Conservation (phyloP, 2,113 vertebrate species). For the Lamprologus ornatipinnis region DNA sequence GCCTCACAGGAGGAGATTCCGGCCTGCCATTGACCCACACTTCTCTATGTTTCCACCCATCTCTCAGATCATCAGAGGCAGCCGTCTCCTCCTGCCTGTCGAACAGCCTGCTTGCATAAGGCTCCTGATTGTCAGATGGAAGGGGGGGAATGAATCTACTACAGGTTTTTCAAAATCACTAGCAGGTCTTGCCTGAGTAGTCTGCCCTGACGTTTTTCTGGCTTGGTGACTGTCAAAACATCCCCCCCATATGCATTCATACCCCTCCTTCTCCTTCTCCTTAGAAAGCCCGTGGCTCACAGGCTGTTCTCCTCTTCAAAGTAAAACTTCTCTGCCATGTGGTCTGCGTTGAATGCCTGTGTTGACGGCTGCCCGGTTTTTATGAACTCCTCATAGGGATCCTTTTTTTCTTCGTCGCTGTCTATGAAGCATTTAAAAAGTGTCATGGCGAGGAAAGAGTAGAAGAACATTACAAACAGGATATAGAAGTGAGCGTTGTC, state of each 20-base stretch:
- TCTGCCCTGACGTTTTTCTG: conserved; percentile 53
- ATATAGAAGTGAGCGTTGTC: conserved; percentile 88
- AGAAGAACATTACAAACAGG: conserved; percentile 89
- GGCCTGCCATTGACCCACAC: conserved; percentile 64
- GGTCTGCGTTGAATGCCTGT: conserved; percentile 72
- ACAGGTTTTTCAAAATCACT: conserved; percentile 57
- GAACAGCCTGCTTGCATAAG: conserved; percentile 30
- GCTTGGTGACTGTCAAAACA: conserved; percentile 65
- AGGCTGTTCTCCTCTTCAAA: conserved; percentile 86
- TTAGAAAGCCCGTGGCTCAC: conserved; percentile 51
- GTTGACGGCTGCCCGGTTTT: conserved; percentile 41
- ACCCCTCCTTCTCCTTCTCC: conserved; percentile 19
- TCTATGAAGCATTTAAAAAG: conserved; percentile 81
- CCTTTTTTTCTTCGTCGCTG: conserved; percentile 76
- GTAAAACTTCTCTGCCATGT: conserved; percentile 71
- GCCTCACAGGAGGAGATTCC: conserved; percentile 70
- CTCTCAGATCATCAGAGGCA: conserved; percentile 62
- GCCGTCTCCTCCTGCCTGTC: conserved; percentile 27
- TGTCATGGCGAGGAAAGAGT: conserved; percentile 80
- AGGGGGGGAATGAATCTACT: conserved; percentile 21
- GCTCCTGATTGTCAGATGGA: conserved; percentile 61
- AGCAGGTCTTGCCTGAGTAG: conserved; percentile 58
- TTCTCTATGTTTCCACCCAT: conserved; percentile 59
- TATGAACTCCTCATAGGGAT: conserved; percentile 79
- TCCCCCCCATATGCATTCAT: conserved; percentile 20